Percentiles rank a stretch among this genome's conserved stretches.
Evolutionary conservation across 2,888 invertebrate species (phyloP).

Genomic region (Agonopterix heracliana): DNA sequence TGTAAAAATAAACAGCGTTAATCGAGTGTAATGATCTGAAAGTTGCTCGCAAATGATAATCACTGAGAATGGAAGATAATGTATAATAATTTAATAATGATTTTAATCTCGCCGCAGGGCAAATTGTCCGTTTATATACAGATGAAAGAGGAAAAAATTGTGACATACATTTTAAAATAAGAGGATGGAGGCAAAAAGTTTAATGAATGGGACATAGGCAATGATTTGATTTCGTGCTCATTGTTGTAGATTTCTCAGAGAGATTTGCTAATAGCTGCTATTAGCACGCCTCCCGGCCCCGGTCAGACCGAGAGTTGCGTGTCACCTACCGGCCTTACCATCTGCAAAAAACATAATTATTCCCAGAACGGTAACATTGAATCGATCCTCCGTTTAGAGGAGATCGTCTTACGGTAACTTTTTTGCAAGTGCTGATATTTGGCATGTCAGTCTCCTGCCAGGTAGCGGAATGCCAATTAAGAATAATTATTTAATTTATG

Average conservation of each 20-base stretch:
- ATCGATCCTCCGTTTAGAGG: constrained; percentile 41
- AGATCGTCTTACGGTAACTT: constrained; percentile 16
- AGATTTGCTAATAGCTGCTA: constrained; percentile 66
- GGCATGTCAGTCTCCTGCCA: constrained; percentile 11
- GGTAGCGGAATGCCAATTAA: constrained; percentile 9
- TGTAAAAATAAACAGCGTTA: constrained; percentile 15
- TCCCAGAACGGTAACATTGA: constrained; percentile 65
- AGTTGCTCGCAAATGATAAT: constrained; percentile 52
- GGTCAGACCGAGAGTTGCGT: constrained; percentile 32
- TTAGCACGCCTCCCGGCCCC: constrained; percentile 47
- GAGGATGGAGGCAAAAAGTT: constrained; percentile 55
- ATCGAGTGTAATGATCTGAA: constrained; percentile 42
- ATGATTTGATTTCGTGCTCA: constrained; percentile 67
- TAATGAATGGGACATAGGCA: constrained; percentile 60
- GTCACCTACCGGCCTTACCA: constrained; percentile 55
- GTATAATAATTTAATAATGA: constrained; percentile 52
- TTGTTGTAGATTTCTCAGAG: constrained; percentile 68
- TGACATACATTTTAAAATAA: constrained; percentile 60
- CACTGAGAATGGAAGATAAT: constrained; percentile 48
- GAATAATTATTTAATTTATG: constrained; percentile 9
- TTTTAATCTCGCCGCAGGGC: constrained; percentile 45
- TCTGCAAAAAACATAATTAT: constrained; percentile 64
- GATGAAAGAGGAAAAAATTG: constrained; percentile 42
- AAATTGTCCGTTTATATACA: constrained; percentile 51
- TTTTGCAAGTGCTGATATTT: constrained; percentile 40